Conservation (phyloP, 1,140 invertebrate genomes). For the Caerostris darwini region DNA sequence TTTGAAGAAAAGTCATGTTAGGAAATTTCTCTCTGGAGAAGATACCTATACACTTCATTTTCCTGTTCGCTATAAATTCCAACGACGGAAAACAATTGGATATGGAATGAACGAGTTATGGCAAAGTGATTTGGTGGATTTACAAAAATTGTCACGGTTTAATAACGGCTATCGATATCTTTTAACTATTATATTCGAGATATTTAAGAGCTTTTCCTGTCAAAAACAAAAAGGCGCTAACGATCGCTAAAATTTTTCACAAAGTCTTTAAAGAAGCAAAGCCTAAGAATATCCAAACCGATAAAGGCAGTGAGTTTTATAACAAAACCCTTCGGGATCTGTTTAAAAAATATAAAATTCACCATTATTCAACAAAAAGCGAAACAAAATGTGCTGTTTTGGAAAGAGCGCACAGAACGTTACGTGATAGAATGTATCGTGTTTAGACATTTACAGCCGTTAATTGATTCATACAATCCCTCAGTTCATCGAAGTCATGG, state of each 20-base stretch:
- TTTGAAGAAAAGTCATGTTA: too few species aligned
- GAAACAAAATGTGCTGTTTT: neutral
- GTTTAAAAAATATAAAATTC: constrained; percentile 5
- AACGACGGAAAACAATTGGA: too few species aligned
- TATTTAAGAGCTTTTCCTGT: neutral
- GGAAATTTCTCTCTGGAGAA: too few species aligned
- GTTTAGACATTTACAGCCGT: neutral
- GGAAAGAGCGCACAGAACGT: neutral
- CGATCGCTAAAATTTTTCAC: neutral
- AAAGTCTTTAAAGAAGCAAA: neutral
- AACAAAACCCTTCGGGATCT: neutral
- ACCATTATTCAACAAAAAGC: constrained; percentile 4
- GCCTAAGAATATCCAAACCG: neutral
- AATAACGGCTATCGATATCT: neutral
- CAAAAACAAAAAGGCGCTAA: neutral
- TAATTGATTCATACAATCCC: constrained; percentile 3
- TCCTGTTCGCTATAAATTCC: too few species aligned
- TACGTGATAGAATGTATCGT: neutral
- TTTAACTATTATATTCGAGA: neutral
- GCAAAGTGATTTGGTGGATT: neutral
- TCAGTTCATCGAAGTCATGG: neutral
- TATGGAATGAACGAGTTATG: too few species aligned
- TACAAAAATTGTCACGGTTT: neutral
- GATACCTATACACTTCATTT: too few species aligned
- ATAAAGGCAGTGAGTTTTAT: neutral